Evolutionary conservation across 1,140 invertebrate species (phyloP).

Genomic region (Aricia agestis): DNA sequence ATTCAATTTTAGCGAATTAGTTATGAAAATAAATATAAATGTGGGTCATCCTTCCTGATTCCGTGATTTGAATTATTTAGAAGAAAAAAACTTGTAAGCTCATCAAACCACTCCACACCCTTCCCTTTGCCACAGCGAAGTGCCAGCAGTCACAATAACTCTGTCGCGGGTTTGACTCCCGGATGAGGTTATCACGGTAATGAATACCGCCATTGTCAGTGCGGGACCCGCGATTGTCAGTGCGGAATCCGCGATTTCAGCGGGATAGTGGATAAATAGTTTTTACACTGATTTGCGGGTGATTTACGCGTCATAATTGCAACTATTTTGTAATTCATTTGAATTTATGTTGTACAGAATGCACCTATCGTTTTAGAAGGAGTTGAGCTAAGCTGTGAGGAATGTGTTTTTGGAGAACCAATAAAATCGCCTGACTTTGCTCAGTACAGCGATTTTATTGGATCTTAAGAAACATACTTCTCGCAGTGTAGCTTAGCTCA

Average conservation of each 20-base stretch:
- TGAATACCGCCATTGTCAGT: conserved; percentile 58
- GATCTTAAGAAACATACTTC: no score
- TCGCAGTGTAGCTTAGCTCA: no score
- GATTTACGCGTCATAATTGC: background rate
- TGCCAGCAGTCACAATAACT: conserved; percentile 71
- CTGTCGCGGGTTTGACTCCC: conserved; percentile 68
- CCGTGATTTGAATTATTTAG: no score
- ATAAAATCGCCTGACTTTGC: no score
- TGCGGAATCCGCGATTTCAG: conserved; percentile 1
- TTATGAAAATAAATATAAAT: no score
- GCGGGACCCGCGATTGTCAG: background rate
- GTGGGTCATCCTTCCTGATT: no score
- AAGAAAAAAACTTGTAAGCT: background rate
- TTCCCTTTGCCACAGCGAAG: conserved; percentile 13
- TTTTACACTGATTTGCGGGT: background rate
- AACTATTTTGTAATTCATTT: background rate
- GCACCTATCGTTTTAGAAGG: no score
- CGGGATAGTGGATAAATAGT: background rate
- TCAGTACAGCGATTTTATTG: no score
- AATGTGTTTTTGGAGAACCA: no score
- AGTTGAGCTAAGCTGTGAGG: no score
- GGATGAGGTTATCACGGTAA: conserved; percentile 72
- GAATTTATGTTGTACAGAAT: no score
- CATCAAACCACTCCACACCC: background rate
- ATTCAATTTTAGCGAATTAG: no score